Evolutionary conservation across 1,140 invertebrate genomes (phyloP).

Genomic region (Lerema accius): DNA sequence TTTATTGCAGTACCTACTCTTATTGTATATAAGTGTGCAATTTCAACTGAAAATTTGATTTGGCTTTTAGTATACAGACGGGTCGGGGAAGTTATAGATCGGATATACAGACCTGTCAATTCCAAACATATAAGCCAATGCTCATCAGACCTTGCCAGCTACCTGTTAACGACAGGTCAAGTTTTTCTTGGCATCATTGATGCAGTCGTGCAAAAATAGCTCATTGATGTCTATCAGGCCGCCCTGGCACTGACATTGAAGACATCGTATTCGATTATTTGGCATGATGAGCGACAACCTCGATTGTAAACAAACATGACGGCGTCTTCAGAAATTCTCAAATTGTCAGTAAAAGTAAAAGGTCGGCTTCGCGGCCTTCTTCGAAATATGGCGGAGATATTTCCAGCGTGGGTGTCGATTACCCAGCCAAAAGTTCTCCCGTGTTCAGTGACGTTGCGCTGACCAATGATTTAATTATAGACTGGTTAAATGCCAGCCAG

Average conservation of each 20-base stretch:
- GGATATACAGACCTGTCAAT: neutral
- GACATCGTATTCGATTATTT: conserved; percentile 52
- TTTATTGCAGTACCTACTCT: neutral
- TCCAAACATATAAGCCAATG: conserved; percentile 6
- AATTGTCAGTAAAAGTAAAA: conserved; percentile 31
- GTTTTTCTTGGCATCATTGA: conserved; percentile 65
- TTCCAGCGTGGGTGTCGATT: conserved; percentile 66
- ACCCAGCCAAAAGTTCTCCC: conserved; percentile 59
- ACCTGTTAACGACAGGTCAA: conserved; percentile 52
- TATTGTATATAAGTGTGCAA: neutral
- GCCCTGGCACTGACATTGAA: conserved; percentile 75
- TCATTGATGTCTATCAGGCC: conserved; percentile 71
- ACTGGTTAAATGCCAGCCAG: conserved; percentile 71
- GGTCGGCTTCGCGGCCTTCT: conserved; percentile 25
- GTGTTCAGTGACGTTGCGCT: conserved; percentile 49
- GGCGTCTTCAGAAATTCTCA: conserved; percentile 27
- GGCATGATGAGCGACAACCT: conserved; percentile 47
- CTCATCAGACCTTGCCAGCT: conserved; percentile 34
- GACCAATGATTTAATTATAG: conserved; percentile 68
- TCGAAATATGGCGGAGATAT: conserved; percentile 37
- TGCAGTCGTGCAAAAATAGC: conserved; percentile 65
- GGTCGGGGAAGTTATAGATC: conserved; percentile 1
- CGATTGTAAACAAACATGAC: conserved; percentile 41
- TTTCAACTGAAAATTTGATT: neutral
- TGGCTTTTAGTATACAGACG: conserved; percentile 18